These are phyloP conservation scores for Jordanella pulchra DNA, from an alignment of 2,797 vertebrate species.

Conservation along the genomic window DNA sequence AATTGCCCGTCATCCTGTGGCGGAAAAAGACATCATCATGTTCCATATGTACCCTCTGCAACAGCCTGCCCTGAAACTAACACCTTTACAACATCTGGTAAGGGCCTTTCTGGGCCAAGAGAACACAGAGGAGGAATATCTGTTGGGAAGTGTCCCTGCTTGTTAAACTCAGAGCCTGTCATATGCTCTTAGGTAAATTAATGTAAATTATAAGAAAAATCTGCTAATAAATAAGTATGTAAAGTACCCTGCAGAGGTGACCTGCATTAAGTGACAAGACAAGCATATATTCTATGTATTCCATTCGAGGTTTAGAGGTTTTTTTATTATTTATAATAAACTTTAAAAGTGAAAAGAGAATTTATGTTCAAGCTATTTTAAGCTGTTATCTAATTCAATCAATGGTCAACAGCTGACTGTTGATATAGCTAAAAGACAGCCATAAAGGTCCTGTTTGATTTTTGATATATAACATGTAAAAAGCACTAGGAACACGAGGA, in stretches of 20 bases:
- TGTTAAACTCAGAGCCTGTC: conserved; percentile 45
- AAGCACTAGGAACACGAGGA: too few relatives aligned
- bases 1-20: conserved; percentile 77
- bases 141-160: conserved; percentile 55
- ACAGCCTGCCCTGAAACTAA: conserved; percentile 77
- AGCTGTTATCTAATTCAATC: too few relatives aligned
- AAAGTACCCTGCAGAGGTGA: neutral
- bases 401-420: too few relatives aligned
- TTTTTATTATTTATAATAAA: too few relatives aligned
- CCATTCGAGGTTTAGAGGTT: too few relatives aligned
- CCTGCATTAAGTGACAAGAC: neutral
- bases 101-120: conserved; percentile 63
- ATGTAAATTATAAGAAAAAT: conserved; percentile 13
- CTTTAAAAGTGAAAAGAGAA: too few relatives aligned
- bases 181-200: conserved; percentile 30
- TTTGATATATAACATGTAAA: too few relatives aligned
- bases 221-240: neutral
- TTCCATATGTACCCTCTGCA: conserved; percentile 66
- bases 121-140: conserved; percentile 56
- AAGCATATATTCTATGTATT: neutral
- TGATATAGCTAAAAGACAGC: too few relatives aligned
- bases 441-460: too few relatives aligned
- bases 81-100: conserved; percentile 83
- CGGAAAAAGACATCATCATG: conserved; percentile 79
- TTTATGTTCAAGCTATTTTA: too few relatives aligned